Percentiles rank a stretch among this genome's conserved stretches.
Conservation (phyloP, 2,888 invertebrate species). For the Mesochorus sp. region DNA sequence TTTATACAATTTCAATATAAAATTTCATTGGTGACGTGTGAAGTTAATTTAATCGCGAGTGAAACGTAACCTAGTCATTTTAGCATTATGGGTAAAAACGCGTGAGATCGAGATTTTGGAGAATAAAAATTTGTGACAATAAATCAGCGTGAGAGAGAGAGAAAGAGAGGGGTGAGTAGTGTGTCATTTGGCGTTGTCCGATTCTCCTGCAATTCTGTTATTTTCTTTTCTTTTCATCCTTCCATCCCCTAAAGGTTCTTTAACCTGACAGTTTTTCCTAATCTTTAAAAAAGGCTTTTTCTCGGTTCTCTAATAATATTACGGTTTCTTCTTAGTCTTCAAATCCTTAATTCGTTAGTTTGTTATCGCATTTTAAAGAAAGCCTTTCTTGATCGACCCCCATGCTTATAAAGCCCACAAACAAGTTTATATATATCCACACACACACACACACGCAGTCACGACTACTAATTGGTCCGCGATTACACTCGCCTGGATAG, state of each 20-base stretch:
- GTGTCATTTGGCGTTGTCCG: constrained; percentile 60
- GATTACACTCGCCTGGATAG: too few species aligned
- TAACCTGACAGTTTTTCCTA: background rate
- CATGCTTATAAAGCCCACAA: background rate
- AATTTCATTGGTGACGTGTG: constrained; percentile 63
- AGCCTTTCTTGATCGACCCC: constrained; percentile 7
- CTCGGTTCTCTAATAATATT: too few species aligned
- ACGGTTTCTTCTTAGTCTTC: background rate
- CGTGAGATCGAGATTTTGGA: too few species aligned
- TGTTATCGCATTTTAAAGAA: background rate
- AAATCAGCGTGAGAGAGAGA: too few species aligned
- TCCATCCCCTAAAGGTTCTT: constrained; percentile 10
- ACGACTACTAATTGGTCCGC: too few species aligned
- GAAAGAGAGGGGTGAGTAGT: constrained; percentile 59
- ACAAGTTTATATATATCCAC: background rate
- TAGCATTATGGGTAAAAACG: too few species aligned
- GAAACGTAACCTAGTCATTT: too few species aligned
- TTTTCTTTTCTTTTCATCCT: constrained; percentile 6
- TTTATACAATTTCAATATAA: constrained; percentile 72
- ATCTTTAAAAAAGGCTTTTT: too few species aligned
- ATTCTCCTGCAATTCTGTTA: constrained; percentile 27
- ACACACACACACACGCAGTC: too few species aligned
- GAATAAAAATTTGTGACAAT: too few species aligned
- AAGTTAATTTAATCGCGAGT: too few species aligned
- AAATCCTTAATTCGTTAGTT: background rate